A percentile compares a stretch with the other conserved stretches of the same genome.
phyloP scores from a whole-genome alignment of 2,113 vertebrate species.

The Notiomystis cincta region DNA sequence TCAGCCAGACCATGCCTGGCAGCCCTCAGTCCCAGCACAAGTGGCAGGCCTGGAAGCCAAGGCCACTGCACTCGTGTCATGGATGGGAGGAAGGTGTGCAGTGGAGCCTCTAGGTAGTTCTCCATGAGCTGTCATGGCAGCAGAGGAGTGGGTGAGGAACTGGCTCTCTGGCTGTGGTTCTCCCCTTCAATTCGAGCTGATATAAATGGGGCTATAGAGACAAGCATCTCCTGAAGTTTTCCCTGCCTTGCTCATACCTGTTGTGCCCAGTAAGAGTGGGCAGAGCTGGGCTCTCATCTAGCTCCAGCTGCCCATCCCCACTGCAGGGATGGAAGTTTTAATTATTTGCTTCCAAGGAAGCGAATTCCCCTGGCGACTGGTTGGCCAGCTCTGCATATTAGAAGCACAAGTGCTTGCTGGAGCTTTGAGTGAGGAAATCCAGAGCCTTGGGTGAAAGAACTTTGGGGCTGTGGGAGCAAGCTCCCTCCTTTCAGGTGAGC shows the following conservation, averaged over 20 bases:
- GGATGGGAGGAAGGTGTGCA: neutral
- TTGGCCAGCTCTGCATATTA: neutral
- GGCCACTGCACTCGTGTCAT: rapidly evolving
- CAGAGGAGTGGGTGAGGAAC: neutral
- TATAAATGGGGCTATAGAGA: neutral
- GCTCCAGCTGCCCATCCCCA: neutral
- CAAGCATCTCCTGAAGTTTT: neutral
- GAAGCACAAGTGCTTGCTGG: neutral
- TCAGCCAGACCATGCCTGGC: neutral
- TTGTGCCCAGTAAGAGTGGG: neutral
- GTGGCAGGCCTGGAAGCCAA: neutral
- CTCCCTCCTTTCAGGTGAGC: neutral
- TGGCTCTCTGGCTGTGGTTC: neutral
- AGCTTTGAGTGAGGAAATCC: neutral
- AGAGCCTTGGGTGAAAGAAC: neutral
- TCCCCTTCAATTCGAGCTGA: neutral
- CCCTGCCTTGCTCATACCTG: neutral
- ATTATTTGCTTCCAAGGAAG: neutral
- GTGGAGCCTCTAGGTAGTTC: neutral
- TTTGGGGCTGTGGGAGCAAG: neutral
- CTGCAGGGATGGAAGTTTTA: neutral
- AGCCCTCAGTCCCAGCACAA: neutral
- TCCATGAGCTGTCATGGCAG: neutral
- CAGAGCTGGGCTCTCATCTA: neutral
- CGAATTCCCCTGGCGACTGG: neutral